Conservation (phyloP, 2,888 invertebrate genomes). For the Tridacna crocea region DNA sequence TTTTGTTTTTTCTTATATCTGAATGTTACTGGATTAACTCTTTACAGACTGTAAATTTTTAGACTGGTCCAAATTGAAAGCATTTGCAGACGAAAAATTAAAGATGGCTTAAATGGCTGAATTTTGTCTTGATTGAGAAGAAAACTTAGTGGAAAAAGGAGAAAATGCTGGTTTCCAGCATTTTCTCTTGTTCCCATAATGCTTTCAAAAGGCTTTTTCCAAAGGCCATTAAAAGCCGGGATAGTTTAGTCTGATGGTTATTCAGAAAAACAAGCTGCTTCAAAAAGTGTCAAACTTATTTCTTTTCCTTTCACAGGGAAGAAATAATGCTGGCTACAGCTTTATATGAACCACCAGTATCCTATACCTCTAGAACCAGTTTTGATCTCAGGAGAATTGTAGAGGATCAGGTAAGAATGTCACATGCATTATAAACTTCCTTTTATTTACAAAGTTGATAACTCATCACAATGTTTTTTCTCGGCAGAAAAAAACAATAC, state of each 20-base stretch:
- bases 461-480: too few relatives aligned
- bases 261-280: too few relatives aligned
- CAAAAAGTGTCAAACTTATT: background rate
- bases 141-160: background rate
- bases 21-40: background rate
- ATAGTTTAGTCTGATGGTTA: too few relatives aligned
- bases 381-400: constrained; percentile 81
- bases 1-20: background rate
- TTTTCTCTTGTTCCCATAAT: background rate
- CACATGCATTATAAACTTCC: too few relatives aligned
- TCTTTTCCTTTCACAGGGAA: constrained; percentile 68
- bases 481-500: too few relatives aligned
- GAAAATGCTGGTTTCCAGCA: background rate
- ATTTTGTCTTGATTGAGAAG: too few relatives aligned
- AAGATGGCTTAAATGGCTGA: too few relatives aligned
- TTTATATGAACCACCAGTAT: constrained; percentile 75
- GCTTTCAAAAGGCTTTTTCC: background rate
- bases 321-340: constrained; percentile 80
- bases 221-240: background rate
- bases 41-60: background rate
- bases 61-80: background rate
- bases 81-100: background rate
- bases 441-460: too few relatives aligned
- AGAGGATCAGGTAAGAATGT: constrained; percentile 80
- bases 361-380: constrained; percentile 76